Evolutionary conservation across 2,888 invertebrate genomes (phyloP).

Genomic region (Amphipyra berbera): DNA sequence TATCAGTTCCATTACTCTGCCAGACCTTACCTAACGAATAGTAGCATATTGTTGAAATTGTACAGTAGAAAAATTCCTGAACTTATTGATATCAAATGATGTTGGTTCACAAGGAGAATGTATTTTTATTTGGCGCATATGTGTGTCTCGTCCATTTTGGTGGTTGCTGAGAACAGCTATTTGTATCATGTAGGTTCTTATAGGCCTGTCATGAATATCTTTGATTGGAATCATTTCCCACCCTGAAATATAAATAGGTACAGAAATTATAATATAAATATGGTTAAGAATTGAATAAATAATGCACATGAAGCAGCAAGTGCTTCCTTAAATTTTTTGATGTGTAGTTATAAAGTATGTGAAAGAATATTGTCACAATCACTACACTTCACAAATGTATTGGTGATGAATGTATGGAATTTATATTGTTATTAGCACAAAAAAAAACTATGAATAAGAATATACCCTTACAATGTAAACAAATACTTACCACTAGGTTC

Average conservation of each 20-base stretch:
- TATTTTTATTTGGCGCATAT: conserved; percentile 98
- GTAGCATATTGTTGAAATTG: conserved; percentile 95
- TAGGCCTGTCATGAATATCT: conserved; percentile 95
- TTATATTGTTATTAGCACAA: too few relatives aligned
- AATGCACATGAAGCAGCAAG: too few relatives aligned
- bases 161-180: conserved; percentile 99
- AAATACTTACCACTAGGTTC: conserved; percentile 94
- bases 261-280: too few relatives aligned
- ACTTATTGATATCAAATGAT: conserved; percentile 92
- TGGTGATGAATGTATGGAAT: too few relatives aligned
- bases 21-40: conserved; percentile 90
- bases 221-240: conserved; percentile 98
- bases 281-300: too few relatives aligned
- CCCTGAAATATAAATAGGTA: conserved; percentile 86
- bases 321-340: too few relatives aligned
- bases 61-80: conserved; percentile 94
- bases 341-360: too few relatives aligned
- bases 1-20: not conserved
- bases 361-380: too few relatives aligned
- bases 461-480: not conserved
- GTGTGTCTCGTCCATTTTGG: conserved; percentile 99
- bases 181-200: conserved; percentile 98
- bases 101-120: conserved; percentile 95
- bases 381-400: too few relatives aligned
- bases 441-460: too few relatives aligned